Conservation (phyloP, 1,140 invertebrate genomes). For the Philaenus spumarius region DNA sequence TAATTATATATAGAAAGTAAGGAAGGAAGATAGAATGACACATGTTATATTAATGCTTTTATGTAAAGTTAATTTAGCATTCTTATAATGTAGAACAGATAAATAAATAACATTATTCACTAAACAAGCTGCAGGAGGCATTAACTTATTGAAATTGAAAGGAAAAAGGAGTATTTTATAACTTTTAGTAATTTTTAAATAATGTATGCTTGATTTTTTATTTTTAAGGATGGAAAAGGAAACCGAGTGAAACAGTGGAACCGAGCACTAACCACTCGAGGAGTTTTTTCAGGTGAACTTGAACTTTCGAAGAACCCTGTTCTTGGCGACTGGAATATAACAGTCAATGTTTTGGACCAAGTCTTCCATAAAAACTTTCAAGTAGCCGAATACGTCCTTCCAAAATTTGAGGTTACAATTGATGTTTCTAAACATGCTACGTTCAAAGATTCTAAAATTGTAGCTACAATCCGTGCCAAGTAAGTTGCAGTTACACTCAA, state of each 20-base stretch:
- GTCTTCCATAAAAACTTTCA: constrained; percentile 63
- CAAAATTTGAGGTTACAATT: constrained; percentile 84
- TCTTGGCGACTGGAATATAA: constrained; percentile 88
- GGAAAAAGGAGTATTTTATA: too few species aligned
- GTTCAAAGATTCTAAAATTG: constrained; percentile 68
- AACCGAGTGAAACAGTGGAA: constrained; percentile 78
- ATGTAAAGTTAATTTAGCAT: too few species aligned
- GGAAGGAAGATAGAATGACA: too few species aligned
- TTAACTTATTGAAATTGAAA: too few species aligned
- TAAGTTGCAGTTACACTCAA: constrained; percentile 42
- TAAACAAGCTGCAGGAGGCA: too few species aligned
- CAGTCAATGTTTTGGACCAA: constrained; percentile 53
- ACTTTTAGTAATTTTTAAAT: too few species aligned
- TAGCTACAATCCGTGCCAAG: constrained; percentile 75
- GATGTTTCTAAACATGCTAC: constrained; percentile 72
- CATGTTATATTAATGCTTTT: too few species aligned
- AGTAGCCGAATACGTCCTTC: constrained; percentile 87
- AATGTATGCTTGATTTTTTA: too few species aligned
- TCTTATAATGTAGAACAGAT: too few species aligned
- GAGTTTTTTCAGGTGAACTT: constrained; percentile 72
- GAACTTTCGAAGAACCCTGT: constrained; percentile 75
- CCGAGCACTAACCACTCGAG: constrained; percentile 57
- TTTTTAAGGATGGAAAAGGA: constrained; percentile 72
- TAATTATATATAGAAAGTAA: too few species aligned
- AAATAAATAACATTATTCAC: too few species aligned